Base-by-base conservation (phyloP, 2,888 invertebrate genomes). In the Thereva nobilitata region DNA sequence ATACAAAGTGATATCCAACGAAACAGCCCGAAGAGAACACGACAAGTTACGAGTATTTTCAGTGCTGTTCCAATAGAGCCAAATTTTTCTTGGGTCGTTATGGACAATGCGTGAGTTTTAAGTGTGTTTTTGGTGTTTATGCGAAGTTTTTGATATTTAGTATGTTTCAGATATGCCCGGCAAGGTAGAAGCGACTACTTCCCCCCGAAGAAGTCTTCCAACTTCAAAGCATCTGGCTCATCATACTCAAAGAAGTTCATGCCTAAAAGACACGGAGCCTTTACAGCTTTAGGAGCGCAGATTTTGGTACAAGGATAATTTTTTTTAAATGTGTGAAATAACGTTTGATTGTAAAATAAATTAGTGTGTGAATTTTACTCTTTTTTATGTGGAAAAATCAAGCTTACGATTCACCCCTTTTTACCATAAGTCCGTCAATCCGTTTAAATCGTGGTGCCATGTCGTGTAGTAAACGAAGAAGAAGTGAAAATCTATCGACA, bases 281-380 rank as follows among this genome's bases (percentile, higher is more conserved):
- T 10, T 23, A 45, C 64, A 37, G 45, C 47, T 47, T 10, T 64
- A 5, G 64, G 64, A 37, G 47, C 64, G 5, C 53, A 64, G 4
- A 64, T 64, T 54, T 55, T 64, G 47, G 64, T 64, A 3, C 61
- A 61, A 10, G 12, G 40, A 50, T 61, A 50, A 50, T 6, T 40
- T 55, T 40, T 55, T 55, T 49, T 49, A 12, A 49, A 12, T 49
- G 9, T 49, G 12, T 12, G 9, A 49, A 49, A 23, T 23, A 23
- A 23, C 2, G 23, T 23, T 23, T 23, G 23, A 23, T 23, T 2
- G 23, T 23, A 23, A 23, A 23, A 23, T 23, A 23, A 23, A 23
- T 23, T 23, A 2, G 23, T 23, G 23, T 23, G 23, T 23, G 23
- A 23, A 23, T 23, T 23, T 23, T 23, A 23, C 23, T 23, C 2